A percentile compares a stretch with the other conserved stretches of the same genome.
phyloP scores from a whole-genome alignment of 2,888 invertebrate species.

The Pyrocoelia pectoralis region DNA sequence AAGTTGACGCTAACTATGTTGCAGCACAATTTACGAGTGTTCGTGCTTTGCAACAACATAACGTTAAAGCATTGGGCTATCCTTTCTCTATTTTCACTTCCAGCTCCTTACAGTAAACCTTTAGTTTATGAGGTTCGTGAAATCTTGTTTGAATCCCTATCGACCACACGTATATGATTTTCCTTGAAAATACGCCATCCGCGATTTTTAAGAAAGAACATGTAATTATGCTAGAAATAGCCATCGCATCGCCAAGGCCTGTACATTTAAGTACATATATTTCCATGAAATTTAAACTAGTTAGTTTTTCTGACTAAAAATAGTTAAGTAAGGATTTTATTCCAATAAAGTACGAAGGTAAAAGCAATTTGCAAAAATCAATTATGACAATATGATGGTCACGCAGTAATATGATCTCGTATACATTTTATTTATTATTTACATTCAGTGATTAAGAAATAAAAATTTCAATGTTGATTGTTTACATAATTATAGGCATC shows the following conservation, averaged over 20 bases:
- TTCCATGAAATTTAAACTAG: constrained; percentile 18
- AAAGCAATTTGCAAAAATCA: not conserved
- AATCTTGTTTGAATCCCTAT: constrained; percentile 10
- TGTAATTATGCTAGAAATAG: constrained; percentile 11
- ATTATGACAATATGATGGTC: too few relatives aligned
- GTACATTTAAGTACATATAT: not conserved
- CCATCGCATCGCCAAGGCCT: constrained; percentile 1
- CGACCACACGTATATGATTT: constrained; percentile 12
- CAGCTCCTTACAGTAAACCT: constrained; percentile 9
- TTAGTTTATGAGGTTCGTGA: constrained; percentile 4
- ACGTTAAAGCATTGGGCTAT: constrained; percentile 10
- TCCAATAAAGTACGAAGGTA: not conserved
- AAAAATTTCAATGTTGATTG: constrained; percentile 17
- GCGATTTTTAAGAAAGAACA: constrained; percentile 15
- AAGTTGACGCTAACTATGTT: constrained; percentile 34
- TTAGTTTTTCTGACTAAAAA: constrained; percentile 1
- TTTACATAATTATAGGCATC: constrained; percentile 10
- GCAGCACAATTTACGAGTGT: constrained; percentile 26
- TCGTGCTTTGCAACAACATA: constrained; percentile 29
- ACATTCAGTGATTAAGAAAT: not conserved
- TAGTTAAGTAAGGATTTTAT: not conserved
- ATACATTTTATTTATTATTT: not conserved
- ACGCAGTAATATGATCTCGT: too few relatives aligned
- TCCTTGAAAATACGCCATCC: constrained; percentile 1
- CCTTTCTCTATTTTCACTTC: constrained; percentile 17